These are phyloP conservation scores for Latrodectus hesperus DNA, from an alignment of 2,888 invertebrate species.

Conservation along the genomic window DNA sequence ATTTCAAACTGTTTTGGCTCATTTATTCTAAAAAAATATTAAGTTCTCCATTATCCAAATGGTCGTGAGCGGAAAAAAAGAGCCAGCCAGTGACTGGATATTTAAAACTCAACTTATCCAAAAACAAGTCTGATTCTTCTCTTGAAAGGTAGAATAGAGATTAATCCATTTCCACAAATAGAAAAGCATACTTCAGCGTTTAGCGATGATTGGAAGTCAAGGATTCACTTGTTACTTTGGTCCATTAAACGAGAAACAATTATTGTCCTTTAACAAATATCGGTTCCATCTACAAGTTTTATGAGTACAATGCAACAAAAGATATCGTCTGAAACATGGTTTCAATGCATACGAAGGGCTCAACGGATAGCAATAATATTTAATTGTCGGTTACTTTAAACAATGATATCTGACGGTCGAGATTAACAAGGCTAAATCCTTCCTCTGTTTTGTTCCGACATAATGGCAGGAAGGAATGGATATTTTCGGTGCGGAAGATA, in stretches of 20 bases:
- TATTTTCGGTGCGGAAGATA: neutral
- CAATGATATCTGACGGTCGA: constrained; percentile 17
- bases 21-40: too few relatives aligned
- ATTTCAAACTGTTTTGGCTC: too few relatives aligned
- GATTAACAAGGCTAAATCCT: constrained; percentile 37
- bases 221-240: constrained; percentile 1
- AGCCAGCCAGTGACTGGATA: too few relatives aligned
- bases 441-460: constrained; percentile 27
- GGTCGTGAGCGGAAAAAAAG: too few relatives aligned
- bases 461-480: constrained; percentile 37
- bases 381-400: constrained; percentile 9
- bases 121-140: too few relatives aligned
- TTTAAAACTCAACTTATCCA: too few relatives aligned
- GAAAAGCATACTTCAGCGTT: neutral
- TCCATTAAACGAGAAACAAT: constrained; percentile 19
- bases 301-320: constrained; percentile 17
- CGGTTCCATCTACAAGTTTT: constrained; percentile 9
- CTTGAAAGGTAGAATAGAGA: too few relatives aligned
- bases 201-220: neutral
- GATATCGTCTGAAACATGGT: neutral
- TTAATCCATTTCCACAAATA: neutral
- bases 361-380: constrained; percentile 1
- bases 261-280: constrained; percentile 14
- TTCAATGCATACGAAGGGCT: constrained; percentile 14
- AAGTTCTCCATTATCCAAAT: too few relatives aligned